phyloP scores from a whole-genome alignment of 2,888 invertebrate genomes.

The Tortricodes alternella region DNA sequence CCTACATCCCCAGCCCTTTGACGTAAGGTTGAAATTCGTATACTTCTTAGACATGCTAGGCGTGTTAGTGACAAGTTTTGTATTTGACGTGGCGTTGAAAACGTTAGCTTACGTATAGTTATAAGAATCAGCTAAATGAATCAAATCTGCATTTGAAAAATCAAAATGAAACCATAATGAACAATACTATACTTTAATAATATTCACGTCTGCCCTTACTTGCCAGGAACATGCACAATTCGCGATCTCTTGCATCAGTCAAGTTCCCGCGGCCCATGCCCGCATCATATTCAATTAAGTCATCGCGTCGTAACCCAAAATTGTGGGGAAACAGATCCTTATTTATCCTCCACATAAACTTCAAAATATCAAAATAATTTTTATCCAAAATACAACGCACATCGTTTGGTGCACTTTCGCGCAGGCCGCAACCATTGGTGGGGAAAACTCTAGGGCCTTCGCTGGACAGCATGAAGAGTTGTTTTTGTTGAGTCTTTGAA shows the following conservation, averaged over 20 bases:
- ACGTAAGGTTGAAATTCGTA: too few species aligned
- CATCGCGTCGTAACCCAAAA: conserved; percentile 1
- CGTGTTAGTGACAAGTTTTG: too few species aligned
- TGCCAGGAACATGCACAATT: conserved; percentile 35
- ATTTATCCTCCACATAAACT: neutral
- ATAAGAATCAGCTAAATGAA: too few species aligned
- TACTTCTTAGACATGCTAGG: too few species aligned
- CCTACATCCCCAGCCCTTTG: too few species aligned
- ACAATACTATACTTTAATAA: conserved; percentile 6
- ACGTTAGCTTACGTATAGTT: too few species aligned
- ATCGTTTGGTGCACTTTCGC: neutral
- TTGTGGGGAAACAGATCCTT: neutral
- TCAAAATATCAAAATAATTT: neutral
- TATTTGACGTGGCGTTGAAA: too few species aligned
- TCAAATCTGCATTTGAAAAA: neutral
- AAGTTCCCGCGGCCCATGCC: conserved; percentile 28
- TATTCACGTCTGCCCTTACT: conserved; percentile 22
- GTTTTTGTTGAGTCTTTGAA: neutral
- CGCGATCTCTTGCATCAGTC: conserved; percentile 35
- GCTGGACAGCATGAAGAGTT: neutral
- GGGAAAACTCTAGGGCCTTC: conserved; percentile 45
- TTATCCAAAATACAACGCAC: neutral
- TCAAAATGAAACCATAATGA: neutral
- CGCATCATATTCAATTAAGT: conserved; percentile 6
- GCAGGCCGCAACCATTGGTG: conserved; percentile 47